Evolutionary conservation across 2,113 vertebrate species (phyloP), one percentile per base, ranked within the genome.

Genomic region (Zonotrichia leucophrys): DNA sequence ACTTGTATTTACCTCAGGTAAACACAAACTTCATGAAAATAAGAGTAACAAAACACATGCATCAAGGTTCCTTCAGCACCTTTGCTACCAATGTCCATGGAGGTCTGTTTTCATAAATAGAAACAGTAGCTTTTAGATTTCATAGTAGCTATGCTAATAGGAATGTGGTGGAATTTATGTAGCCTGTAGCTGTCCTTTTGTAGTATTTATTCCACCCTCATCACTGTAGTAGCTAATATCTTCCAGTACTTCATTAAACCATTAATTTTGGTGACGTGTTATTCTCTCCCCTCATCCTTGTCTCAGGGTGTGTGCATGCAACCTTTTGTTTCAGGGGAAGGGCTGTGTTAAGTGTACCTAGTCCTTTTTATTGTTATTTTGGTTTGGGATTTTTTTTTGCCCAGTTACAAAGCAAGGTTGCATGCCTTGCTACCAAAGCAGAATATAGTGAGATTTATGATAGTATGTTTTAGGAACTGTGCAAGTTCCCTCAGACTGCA

Each of bases 1-100:
- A 92, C 93, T 96, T 96, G 86, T 96, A 93, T 97, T 95, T 97
- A 89, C 94, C 95, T 95, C 92, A 95, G 90, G 95, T 96, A 97
- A 93, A 96, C 93, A 94, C 85, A 96, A 95, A 96, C 93, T 90
- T 96, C 86, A 74, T 93, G 96, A 97, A 96, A 96, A 94, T 96
- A 94, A 90, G 94, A 94, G 83, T 96, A 96, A 97, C 96, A 97
- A 97, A 97, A 96, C 58, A 96, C 66, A 93, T 93, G 83, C 94
- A 94, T 96, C 92, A 96, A 96, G 94, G 94, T 94, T 95, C 83
- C 95, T 96, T 96, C 92, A 96, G 73, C 90, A 86, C 49, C 93
- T 92, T 95, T 90, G 83, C 92, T 96, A 94, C 93, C 82, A 93
- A 95, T 96, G 77, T 89, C 95, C 83, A 7, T 93, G 93, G 94